These are phyloP conservation scores for Plecturocebus donacophilus DNA, from an alignment of 2,113 vertebrate genomes.

Conservation along the genomic window DNA sequence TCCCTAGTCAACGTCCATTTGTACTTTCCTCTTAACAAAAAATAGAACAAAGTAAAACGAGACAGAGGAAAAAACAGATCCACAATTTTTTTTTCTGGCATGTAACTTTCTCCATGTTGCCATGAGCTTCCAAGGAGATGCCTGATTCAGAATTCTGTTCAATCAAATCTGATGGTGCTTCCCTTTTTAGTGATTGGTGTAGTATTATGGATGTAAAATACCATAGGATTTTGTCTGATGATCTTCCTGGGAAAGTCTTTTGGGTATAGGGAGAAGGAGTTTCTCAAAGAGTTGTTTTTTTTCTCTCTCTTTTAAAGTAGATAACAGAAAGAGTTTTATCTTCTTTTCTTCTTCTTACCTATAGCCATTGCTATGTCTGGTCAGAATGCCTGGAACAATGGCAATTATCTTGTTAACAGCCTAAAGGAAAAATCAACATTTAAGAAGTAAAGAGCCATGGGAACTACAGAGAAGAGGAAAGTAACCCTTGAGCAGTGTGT, in stretches of 20 bases:
- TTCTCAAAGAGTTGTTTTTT: neutral
- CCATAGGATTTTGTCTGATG: neutral
- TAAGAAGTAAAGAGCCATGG: neutral
- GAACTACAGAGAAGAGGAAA: neutral
- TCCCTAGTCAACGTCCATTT: neutral
- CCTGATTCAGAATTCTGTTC: neutral
- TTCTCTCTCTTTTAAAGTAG: neutral
- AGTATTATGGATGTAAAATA: neutral
- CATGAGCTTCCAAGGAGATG: neutral
- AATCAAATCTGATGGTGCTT: neutral
- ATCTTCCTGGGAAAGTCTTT: neutral
- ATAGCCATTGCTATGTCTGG: neutral
- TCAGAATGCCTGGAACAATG: neutral
- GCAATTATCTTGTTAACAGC: neutral
- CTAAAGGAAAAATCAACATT: neutral
- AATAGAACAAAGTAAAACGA: neutral
- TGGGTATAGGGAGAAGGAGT: fast-evolving
- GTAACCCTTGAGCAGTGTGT: neutral
- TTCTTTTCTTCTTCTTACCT: neutral
- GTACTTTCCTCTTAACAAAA: neutral
- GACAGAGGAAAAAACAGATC: neutral
- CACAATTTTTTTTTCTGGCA: neutral
- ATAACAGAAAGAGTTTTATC: neutral
- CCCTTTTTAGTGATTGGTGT: neutral
- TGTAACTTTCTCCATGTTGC: neutral